Conservation (phyloP, 2,113 vertebrate species). For the Spermophilus dauricus region DNA sequence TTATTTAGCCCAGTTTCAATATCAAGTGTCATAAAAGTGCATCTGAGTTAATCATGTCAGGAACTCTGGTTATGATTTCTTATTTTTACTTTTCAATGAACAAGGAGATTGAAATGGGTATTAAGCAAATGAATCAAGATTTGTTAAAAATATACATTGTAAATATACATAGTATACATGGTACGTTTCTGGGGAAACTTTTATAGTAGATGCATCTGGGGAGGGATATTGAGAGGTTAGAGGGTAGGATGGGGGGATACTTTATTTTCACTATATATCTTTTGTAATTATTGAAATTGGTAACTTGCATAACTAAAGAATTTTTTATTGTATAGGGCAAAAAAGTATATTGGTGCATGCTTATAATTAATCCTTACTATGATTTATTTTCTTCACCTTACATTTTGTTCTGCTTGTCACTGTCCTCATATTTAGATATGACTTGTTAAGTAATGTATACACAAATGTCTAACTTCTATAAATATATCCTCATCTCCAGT, state of each 20-base stretch:
- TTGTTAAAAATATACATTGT: neutral
- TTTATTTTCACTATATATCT: neutral
- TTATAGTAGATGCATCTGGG: neutral
- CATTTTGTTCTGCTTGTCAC: constrained; percentile 30
- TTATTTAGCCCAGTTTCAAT: constrained; percentile 42
- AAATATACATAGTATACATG: neutral
- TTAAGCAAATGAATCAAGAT: constrained; percentile 12
- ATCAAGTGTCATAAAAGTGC: neutral
- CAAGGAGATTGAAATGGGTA: neutral
- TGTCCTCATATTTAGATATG: neutral
- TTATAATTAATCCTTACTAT: neutral
- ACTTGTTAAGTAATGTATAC: neutral
- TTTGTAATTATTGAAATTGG: neutral
- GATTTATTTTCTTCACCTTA: neutral
- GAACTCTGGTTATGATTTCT: neutral
- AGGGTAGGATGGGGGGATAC: neutral
- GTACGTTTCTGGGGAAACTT: neutral
- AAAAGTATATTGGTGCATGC: neutral
- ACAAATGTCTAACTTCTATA: neutral
- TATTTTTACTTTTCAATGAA: constrained; percentile 15
- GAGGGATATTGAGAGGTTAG: neutral
- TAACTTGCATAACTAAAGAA: constrained; percentile 6
- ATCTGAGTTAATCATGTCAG: neutral
- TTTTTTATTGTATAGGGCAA: neutral
- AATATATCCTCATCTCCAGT: neutral